Base-by-base conservation (phyloP, 2,113 vertebrate genomes). In the Parus major region DNA sequence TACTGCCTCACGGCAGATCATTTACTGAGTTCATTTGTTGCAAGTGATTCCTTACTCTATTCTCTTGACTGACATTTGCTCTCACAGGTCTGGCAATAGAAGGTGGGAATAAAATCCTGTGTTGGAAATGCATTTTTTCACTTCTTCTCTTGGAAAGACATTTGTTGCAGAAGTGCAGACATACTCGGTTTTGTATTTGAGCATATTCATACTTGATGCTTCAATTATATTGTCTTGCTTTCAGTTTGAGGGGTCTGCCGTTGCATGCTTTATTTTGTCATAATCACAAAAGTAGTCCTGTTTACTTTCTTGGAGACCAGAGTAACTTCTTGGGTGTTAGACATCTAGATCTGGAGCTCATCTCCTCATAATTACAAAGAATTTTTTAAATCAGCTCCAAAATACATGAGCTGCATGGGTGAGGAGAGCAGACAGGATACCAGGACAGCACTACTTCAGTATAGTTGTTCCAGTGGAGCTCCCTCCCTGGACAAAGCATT, bases 401-500 rank as follows among this genome's bases (percentile, higher is more conserved):
- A 69, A 53, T 71, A 79, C 16, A 16, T 64, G 56, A 83, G 9
- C 27, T 56, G 33, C 33, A 7, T 69, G 73, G 28, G 15, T 59
- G 35, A 76, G 39, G 31, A 81, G 15, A 66, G 61, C 61, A 92
- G 53, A n/a, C 41, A 49, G 83, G 57, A 49, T 52, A 61, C 65
- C 70, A 76, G 57, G 82, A 50, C 39, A 77, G 22, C 63, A 41
- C 41, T 59, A 12, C 35, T 31, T 70, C 35, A 17, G 29, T 73
- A 50, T 56, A 86, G 36, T 79, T 81, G 47, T 88, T 93, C 66
- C 49, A 20, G 41, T 61, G 41, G 75, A 65, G 53, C 39, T 82
- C 63, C 82, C 75, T 90, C 77, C 63, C 50, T 89, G 71, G 87
- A 80, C 73, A 91, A 93, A 91, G 73, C 59, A 75, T 84, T 96